Percentiles rank a stretch among this genome's conserved stretches.
Evolutionary conservation across 2,113 vertebrate genomes (phyloP).

Genomic region (Chaenogobius annularis): DNA sequence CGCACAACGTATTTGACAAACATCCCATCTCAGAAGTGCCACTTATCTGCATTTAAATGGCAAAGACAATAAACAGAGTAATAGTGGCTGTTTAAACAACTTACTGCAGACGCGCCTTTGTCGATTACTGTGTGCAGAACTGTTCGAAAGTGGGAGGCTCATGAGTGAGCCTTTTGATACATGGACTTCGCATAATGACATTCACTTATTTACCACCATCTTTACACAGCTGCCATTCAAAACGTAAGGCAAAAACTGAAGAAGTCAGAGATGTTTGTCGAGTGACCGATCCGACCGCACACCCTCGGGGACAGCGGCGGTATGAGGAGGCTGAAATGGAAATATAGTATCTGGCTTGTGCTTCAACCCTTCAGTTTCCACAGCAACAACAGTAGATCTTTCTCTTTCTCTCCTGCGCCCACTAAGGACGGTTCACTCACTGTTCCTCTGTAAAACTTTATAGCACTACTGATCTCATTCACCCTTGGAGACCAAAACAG

Average conservation of each 20-base stretch:
- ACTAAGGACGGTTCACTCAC: slow-evolving; percentile 45
- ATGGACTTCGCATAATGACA: slow-evolving; percentile 36
- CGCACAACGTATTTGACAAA: slow-evolving; percentile 53
- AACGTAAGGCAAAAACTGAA: not conserved
- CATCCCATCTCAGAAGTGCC: slow-evolving; percentile 57
- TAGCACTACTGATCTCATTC: slow-evolving; percentile 20
- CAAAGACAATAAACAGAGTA: slow-evolving; percentile 35
- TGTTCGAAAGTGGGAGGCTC: not conserved
- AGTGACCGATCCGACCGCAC: not conserved
- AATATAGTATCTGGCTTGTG: slow-evolving; percentile 48
- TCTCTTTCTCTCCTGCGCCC: slow-evolving; percentile 8
- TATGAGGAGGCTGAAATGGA: slow-evolving; percentile 24
- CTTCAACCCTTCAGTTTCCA: slow-evolving; percentile 63
- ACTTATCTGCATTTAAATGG: slow-evolving; percentile 43
- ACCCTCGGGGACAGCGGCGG: slow-evolving; percentile 17
- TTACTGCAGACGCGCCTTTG: not conserved
- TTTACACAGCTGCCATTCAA: slow-evolving; percentile 34
- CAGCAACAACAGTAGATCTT: slow-evolving; percentile 61
- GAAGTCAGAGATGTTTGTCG: not conserved
- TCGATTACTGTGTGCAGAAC: not conserved
- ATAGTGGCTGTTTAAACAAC: slow-evolving; percentile 9
- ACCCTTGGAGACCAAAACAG: slow-evolving; percentile 3
- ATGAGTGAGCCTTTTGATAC: slow-evolving; percentile 28
- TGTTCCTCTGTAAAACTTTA: slow-evolving; percentile 44
- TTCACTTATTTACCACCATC: slow-evolving; percentile 18